Percentiles rank a stretch among this genome's conserved stretches.
These are phyloP conservation scores for Aplocera efformata DNA, from an alignment of 2,888 invertebrate genomes.

Conservation along the genomic window DNA sequence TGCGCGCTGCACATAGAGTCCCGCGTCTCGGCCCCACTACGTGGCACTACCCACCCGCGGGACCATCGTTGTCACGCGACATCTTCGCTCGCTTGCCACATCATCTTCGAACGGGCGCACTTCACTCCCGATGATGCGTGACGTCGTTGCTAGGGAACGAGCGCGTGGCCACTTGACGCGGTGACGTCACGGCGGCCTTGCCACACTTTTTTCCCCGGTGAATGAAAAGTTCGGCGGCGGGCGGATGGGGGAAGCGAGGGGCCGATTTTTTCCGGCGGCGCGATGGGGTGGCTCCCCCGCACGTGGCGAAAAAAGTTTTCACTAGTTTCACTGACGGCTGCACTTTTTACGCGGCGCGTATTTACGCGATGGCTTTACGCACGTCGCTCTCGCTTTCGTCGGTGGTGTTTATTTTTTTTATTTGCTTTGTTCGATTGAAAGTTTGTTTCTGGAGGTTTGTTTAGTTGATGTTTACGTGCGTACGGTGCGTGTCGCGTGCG, in stretches of 20 bases:
- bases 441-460: slow-evolving; percentile 26
- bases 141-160: slow-evolving; percentile 75
- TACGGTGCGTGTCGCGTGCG: slow-evolving; percentile 38
- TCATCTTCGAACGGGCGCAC: slow-evolving; percentile 32
- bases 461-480: slow-evolving; percentile 36
- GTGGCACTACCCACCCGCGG: slow-evolving; percentile 55
- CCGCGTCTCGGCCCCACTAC: slow-evolving; percentile 49
- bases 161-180: slow-evolving; percentile 75
- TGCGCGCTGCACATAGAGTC: slow-evolving; percentile 76
- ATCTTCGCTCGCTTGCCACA: slow-evolving; percentile 44
- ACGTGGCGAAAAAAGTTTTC: slow-evolving; percentile 74
- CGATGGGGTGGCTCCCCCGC: slow-evolving; percentile 71
- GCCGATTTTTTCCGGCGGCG: slow-evolving; percentile 73
- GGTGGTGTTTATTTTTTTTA: slow-evolving; percentile 39
- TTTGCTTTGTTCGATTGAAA: slow-evolving; percentile 34
- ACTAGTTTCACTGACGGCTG: slow-evolving; percentile 78
- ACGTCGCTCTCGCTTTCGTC: slow-evolving; percentile 62
- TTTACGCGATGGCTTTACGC: slow-evolving; percentile 69
- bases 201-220: slow-evolving; percentile 81
- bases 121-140: slow-evolving; percentile 39
- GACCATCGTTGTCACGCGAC: slow-evolving; percentile 44
- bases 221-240: slow-evolving; percentile 83
- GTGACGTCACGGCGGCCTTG: slow-evolving; percentile 80
- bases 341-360: slow-evolving; percentile 74
- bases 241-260: slow-evolving; percentile 74